Evolutionary conservation across 2,113 vertebrate species (phyloP).

Genomic region (Mobula hypostoma): DNA sequence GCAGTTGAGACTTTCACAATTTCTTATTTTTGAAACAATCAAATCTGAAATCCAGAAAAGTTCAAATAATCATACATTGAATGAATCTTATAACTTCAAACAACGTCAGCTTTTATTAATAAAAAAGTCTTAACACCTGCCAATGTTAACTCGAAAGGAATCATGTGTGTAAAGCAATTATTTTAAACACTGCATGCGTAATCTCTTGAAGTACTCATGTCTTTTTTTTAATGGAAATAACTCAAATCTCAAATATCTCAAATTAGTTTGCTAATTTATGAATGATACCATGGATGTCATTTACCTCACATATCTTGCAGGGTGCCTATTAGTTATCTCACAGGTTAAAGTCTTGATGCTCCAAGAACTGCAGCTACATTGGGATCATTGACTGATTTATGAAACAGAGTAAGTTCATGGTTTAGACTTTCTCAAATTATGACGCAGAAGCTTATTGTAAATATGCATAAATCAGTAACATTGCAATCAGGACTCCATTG

Average conservation of each 20-base stretch:
- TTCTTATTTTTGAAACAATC: not conserved
- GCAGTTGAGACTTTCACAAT: not conserved
- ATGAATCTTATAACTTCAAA: not conserved
- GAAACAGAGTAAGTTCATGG: not conserved
- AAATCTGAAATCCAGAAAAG: slow-evolving; percentile 1
- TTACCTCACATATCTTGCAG: too few relatives aligned
- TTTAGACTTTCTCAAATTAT: too few relatives aligned
- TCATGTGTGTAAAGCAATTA: not conserved
- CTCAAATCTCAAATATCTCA: not conserved
- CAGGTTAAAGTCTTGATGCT: not conserved
- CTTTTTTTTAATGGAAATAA: not conserved
- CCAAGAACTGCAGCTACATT: not conserved
- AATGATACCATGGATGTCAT: not conserved
- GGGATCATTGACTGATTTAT: not conserved
- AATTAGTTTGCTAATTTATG: not conserved
- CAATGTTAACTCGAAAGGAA: not conserved
- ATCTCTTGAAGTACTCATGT: not conserved
- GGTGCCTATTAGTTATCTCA: not conserved
- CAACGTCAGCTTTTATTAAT: not conserved
- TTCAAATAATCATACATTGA: not conserved
- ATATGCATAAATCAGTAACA: not conserved
- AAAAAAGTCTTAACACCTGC: not conserved
- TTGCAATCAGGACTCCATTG: not conserved
- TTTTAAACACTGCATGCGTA: not conserved
- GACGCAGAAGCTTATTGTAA: not conserved